These are phyloP conservation scores for Adelphocoris suturalis DNA, from an alignment of 2,888 invertebrate genomes.

Conservation along the genomic window DNA sequence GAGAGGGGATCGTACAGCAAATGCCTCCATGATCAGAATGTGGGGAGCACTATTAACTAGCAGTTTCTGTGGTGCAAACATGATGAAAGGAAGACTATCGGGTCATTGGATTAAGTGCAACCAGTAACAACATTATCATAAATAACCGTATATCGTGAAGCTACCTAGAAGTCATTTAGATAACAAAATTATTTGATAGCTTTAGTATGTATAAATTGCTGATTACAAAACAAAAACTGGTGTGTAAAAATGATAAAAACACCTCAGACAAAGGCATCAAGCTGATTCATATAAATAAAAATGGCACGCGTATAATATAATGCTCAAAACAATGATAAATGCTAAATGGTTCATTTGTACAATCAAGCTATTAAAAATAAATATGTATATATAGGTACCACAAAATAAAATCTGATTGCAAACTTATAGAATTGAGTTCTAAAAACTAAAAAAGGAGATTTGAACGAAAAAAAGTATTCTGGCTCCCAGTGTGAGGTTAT, in stretches of 20 bases:
- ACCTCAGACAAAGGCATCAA: slow-evolving; percentile 24
- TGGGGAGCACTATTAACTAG: too few relatives aligned
- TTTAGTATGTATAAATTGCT: slow-evolving; percentile 14
- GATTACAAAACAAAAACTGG: slow-evolving; percentile 35
- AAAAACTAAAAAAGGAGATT: too few relatives aligned
- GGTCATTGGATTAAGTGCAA: not conserved
- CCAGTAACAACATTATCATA: not conserved
- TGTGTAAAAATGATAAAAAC: slow-evolving; percentile 17
- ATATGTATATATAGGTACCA: too few relatives aligned
- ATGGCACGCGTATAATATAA: not conserved
- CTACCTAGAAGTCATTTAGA: slow-evolving; percentile 1
- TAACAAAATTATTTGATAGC: not conserved
- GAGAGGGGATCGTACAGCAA: not conserved
- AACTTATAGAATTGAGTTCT: too few relatives aligned
- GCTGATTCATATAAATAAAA: not conserved
- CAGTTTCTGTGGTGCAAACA: not conserved
- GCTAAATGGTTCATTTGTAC: slow-evolving; percentile 21
- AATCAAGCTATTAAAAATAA: not conserved
- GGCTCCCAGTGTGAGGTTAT: slow-evolving; percentile 49
- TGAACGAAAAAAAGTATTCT: not conserved
- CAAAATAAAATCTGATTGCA: too few relatives aligned
- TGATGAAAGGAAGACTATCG: slow-evolving; percentile 30
- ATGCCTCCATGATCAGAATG: too few relatives aligned
- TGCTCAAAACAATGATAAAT: not conserved
- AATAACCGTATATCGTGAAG: not conserved